phyloP scores from a whole-genome alignment of 2,797 vertebrate species.

The Melanogrammus aeglefinus region DNA sequence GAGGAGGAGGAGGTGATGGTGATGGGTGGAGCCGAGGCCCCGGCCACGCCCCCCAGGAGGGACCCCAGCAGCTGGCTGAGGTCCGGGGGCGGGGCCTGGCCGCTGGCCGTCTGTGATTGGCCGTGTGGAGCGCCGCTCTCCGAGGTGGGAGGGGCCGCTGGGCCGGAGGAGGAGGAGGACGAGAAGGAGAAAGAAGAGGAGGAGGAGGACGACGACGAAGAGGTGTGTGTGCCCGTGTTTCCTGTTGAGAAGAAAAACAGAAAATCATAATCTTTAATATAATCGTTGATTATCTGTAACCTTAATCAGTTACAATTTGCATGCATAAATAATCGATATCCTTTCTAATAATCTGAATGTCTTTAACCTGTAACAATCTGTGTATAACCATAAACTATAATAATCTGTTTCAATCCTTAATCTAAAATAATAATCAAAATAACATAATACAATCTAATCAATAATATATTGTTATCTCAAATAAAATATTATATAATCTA shows the following conservation, averaged over 20 bases:
- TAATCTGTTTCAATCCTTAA: too few species aligned
- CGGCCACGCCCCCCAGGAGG: constrained; percentile 72
- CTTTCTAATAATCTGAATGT: too few species aligned
- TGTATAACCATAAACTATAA: too few species aligned
- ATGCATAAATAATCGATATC: background rate
- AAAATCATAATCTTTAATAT: background rate
- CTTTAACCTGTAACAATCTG: too few species aligned
- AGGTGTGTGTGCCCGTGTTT: constrained; percentile 56
- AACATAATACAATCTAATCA: background rate
- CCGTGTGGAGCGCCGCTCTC: constrained; percentile 46
- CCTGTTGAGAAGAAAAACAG: constrained; percentile 47
- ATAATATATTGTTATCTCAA: background rate
- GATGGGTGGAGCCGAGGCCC: constrained; percentile 77
- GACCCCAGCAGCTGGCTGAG: constrained; percentile 82
- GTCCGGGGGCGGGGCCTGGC: constrained; percentile 66
- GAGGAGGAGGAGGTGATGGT: constrained; percentile 82
- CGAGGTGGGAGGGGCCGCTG: constrained; percentile 39
- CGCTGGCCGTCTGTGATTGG: constrained; percentile 47
- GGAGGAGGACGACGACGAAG: constrained; percentile 58
- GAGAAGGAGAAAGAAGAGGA: constrained; percentile 62
- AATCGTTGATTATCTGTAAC: background rate
- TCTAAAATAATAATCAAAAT: too few species aligned
- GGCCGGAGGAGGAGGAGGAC: constrained; percentile 68
- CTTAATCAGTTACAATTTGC: background rate
- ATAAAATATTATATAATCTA: background rate